Evolutionary conservation across 1,140 invertebrate species (phyloP), one percentile per base, ranked within the genome.

Genomic region (Drosophila obscura): DNA sequence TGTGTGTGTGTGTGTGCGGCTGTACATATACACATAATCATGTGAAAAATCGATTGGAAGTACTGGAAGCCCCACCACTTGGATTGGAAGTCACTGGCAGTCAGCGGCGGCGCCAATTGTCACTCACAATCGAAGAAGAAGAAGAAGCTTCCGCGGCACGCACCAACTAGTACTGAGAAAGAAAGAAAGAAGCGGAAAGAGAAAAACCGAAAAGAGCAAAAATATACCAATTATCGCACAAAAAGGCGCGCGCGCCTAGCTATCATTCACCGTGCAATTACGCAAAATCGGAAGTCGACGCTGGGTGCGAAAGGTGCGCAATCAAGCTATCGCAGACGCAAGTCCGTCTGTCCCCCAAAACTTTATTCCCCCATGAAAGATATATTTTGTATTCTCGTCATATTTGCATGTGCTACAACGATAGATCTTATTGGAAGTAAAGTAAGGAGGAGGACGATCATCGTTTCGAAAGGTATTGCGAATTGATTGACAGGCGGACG

Each of bases 1-100:
- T 56, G 50, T 24, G n/a, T 41, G 15, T 35, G 15, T 35, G 60
- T 66, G 49, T 26, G 43, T 35, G 61, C 56, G 59, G 41, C 24
- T 77, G 62, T 82, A 57, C 73, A 46, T 73, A 56, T 67, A 76
- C 48, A 57, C 80, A 85, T 81, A 79, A 91, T 91, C 78, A 91
- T 91, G 84, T 91, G 90, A 91, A 91, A 91, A 91, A 91, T 91
- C 90, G 90, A 91, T 91, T 91, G 82, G 82, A 88, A 90, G 67
- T 51, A 77, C 76, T 84, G 82, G 83, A 81, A 87, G 72, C 61
- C 72, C 63, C 76, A 53, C 64, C 67, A 64, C 78, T 39, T 39
- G 35, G 35, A 39, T 39, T 39, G 35, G 35, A 67, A 67, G 59
- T 69, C 65, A 67, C 71, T 75, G 28, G 59, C 55, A 56, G 63